Evolutionary conservation across 1,140 invertebrate genomes (phyloP), one percentile per base, ranked within the genome.

Genomic region (Ephestia elutella): DNA sequence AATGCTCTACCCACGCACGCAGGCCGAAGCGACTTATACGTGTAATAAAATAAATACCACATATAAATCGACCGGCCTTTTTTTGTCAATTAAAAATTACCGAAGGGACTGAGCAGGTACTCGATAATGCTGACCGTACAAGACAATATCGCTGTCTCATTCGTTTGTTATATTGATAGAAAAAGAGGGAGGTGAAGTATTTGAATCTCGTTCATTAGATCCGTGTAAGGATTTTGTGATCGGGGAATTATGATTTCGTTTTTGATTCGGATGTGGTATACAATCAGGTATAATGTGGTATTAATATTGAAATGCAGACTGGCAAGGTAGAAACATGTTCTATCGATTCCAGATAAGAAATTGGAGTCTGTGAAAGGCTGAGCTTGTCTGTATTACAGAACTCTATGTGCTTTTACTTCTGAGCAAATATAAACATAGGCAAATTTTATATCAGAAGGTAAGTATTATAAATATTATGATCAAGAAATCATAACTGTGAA

Each of bases 21-120:
- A 67, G 63, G 63, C 54, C 54, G 10, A 10, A 54, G 65, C 65
- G 70, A 68, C 69, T 68, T 68, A 68, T 66, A 68, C 67, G 65
- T 57, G 72, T 77, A 82, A 82, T 82, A 80, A 83, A 80, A 86
- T 80, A 80, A 86, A 86, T 83, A 80, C 74, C 75, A 72, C 73
- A 69, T 77, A 76, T 79, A 82, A 80, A 72, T 78, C 72, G 72
- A 70, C 60, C 53, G 73, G 77, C 70, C 64, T 80, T 86, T 85
- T 85, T 86, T 83, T 81, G 82, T 86, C 82, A 86, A 86, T 86
- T 86, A 86, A 83, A 78, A 78, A 80, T 81, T 83, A 86, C 79
- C 66, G 62, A 66, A 63, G 73, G 73, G 65, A 49, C 59, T 67
- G 65, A 63, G 57, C 80, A 85, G 82, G 82, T 85, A 85, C 79